Evolutionary conservation across 2,888 invertebrate species (phyloP).

Genomic region (Stenotaenia linearis): DNA sequence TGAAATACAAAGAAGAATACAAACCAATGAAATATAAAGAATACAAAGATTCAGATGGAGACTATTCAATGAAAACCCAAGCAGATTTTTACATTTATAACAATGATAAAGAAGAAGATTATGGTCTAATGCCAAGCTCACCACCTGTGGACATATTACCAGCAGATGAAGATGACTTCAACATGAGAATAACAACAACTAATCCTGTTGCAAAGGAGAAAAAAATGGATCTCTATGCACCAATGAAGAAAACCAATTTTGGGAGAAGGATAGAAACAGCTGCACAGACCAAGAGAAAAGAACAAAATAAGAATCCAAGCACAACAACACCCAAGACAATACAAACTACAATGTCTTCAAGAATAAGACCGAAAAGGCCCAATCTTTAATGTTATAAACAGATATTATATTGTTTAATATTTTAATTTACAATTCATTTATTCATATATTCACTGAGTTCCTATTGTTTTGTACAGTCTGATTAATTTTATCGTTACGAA

Average conservation of each 20-base stretch:
- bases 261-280: not conserved
- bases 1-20: not conserved
- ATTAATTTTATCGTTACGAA: not conserved
- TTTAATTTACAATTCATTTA: not conserved
- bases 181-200: not conserved
- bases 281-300: not conserved
- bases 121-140: not conserved
- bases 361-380: not conserved
- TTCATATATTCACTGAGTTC: not conserved
- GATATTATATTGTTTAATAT: too few relatives aligned
- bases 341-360: not conserved
- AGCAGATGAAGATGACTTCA: not conserved
- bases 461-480: not conserved
- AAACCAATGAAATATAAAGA: not conserved
- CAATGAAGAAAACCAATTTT: constrained; percentile 12
- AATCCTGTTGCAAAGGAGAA: not conserved
- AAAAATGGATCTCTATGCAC: constrained; percentile 10
- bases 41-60: not conserved
- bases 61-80: not conserved
- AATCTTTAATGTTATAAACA: not conserved
- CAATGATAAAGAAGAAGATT: not conserved
- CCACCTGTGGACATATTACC: not conserved
- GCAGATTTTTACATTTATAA: not conserved
- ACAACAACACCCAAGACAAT: not conserved
- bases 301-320: not conserved